Conservation (phyloP, 2,888 invertebrate genomes). For the Eristalis intricaria region DNA sequence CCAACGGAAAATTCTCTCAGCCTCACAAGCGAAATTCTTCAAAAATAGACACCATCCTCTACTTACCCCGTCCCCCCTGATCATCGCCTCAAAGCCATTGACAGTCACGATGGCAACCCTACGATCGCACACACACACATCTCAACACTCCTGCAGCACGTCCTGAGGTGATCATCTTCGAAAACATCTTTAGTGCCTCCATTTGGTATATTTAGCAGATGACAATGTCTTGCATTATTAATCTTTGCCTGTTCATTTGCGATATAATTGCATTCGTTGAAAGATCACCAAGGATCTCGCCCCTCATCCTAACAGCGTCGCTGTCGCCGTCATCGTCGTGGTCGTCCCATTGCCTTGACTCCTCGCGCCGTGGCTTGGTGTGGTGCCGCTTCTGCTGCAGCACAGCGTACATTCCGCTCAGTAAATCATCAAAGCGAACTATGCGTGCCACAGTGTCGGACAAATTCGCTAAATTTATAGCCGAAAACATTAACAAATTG, state of each 20-base stretch:
- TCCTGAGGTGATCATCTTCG: background rate
- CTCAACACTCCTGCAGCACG: background rate
- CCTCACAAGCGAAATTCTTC: constrained; percentile 16
- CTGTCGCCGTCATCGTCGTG: background rate
- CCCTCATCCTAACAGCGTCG: constrained; percentile 5
- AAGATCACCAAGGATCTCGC: constrained; percentile 64
- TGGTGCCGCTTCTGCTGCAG: background rate
- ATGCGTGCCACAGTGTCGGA: constrained; percentile 71
- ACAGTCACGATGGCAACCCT: constrained; percentile 52
- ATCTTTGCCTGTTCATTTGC: constrained; percentile 70
- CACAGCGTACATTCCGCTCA: constrained; percentile 62
- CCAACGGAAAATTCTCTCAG: constrained; percentile 23
- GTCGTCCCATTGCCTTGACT: background rate
- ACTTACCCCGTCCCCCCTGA: background rate
- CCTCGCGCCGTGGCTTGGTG: background rate
- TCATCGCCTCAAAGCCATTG: background rate
- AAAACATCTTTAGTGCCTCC: background rate
- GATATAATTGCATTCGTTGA: constrained; percentile 70
- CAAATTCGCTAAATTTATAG: constrained; percentile 72
- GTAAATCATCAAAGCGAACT: constrained; percentile 72
- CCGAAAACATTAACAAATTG: constrained; percentile 73
- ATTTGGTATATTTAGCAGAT: constrained; percentile 66
- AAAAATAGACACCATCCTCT: constrained; percentile 17
- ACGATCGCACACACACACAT: background rate
- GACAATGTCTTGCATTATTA: constrained; percentile 71